These are phyloP conservation scores for Labeo calbasu DNA, from an alignment of 2,797 vertebrate genomes.

Conservation along the genomic window DNA sequence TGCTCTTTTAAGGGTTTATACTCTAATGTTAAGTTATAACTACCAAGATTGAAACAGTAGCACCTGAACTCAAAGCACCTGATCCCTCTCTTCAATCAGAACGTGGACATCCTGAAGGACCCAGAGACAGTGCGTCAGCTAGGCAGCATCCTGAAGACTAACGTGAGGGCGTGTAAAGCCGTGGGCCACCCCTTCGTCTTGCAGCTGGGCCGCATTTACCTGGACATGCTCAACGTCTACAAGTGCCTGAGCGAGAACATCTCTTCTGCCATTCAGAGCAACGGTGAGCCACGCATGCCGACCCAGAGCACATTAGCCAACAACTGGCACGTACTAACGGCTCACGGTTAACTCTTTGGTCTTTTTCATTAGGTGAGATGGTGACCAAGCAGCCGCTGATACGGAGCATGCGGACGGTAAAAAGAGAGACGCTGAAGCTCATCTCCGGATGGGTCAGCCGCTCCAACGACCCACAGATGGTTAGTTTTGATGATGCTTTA, in stretches of 20 bases:
- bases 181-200: conserved; percentile 98
- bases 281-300: conserved; percentile 79
- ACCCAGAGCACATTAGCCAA: background rate
- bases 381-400: conserved; percentile 91
- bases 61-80: conserved; percentile 7
- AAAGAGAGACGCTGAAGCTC: conserved; percentile 90
- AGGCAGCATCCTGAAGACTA: conserved; percentile 98
- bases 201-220: conserved; percentile 97
- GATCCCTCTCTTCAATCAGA: conserved; percentile 72
- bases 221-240: conserved; percentile 99
- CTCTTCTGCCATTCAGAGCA: conserved; percentile 97
- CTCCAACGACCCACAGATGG: conserved; percentile 91
- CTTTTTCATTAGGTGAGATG: conserved; percentile 82
- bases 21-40: background rate
- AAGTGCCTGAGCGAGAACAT: conserved; percentile 99
- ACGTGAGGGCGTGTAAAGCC: conserved; percentile 96
- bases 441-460: conserved; percentile 94
- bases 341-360: background rate
- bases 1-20: background rate
- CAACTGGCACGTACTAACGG: background rate
- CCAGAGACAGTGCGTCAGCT: conserved; percentile 98
- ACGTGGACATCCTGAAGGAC: conserved; percentile 98
- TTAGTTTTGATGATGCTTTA: conserved; percentile 49
- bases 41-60: background rate
- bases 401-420: conserved; percentile 91